Evolutionary conservation across 2,797 vertebrate species (phyloP).

Genomic region (Pantherophis vulpinus): DNA sequence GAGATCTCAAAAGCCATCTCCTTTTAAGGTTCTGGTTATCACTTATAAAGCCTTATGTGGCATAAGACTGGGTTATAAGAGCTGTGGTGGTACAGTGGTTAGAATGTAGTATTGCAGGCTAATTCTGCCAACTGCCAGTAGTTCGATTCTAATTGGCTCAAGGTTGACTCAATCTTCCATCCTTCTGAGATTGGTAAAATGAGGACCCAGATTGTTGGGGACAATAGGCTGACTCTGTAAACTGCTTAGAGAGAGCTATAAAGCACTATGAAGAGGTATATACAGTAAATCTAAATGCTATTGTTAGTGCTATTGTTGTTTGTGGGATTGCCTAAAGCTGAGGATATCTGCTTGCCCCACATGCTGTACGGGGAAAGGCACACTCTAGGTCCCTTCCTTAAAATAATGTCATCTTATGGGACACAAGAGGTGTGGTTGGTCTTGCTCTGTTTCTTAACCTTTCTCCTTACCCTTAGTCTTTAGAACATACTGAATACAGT

Average conservation of each 20-base stretch:
- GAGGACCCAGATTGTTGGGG: neutral
- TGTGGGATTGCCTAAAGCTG: neutral
- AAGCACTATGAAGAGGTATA: neutral
- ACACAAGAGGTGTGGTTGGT: neutral
- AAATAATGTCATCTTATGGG: neutral
- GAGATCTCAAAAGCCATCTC: neutral
- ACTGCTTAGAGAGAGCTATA: neutral
- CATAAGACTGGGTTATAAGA: neutral
- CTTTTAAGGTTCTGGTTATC: neutral
- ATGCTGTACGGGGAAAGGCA: neutral
- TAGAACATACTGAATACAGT: neutral
- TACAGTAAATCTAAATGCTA: neutral
- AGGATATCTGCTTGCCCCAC: neutral
- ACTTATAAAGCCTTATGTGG: neutral
- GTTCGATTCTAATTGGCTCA: neutral
- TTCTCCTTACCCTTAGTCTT: neutral
- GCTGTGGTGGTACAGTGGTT: neutral
- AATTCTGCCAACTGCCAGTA: neutral
- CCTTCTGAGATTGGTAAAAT: neutral
- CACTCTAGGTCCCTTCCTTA: neutral
- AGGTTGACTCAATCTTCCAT: neutral
- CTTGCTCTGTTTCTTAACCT: neutral
- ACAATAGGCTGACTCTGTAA: neutral
- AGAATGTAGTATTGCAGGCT: neutral
- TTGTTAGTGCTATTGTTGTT: neutral